Evolutionary conservation across 2,113 vertebrate species (phyloP).

Genomic region (Beaufortia kweichowensis): DNA sequence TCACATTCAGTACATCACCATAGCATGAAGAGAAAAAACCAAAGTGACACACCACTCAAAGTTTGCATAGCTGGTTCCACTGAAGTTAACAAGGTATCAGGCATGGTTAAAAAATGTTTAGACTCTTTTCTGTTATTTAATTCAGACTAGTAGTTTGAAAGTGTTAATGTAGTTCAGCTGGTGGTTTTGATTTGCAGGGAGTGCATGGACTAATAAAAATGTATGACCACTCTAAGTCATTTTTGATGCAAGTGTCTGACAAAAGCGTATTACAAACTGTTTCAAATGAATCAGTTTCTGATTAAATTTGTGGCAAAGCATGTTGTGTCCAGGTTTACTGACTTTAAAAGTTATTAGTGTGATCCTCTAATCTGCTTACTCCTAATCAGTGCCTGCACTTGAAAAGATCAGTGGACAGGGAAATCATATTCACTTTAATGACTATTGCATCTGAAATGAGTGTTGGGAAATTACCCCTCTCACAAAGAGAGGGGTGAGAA

Average conservation of each 20-base stretch:
- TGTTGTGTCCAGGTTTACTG: neutral
- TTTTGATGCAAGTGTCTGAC: too few relatives aligned
- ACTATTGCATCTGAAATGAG: constrained; percentile 37
- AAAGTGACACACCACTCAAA: constrained; percentile 35
- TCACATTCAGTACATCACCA: constrained; percentile 50
- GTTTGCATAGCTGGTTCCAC: constrained; percentile 69
- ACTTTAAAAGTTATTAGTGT: neutral
- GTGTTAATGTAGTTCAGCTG: too few relatives aligned
- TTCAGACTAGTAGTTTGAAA: too few relatives aligned
- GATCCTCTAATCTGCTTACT: constrained; percentile 30
- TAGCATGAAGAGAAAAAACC: neutral
- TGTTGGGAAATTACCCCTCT: constrained; percentile 28
- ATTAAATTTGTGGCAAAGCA: constrained; percentile 8
- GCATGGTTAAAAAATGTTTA: constrained; percentile 52
- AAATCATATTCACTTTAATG: constrained; percentile 45
- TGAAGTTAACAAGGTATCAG: constrained; percentile 64
- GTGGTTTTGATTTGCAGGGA: too few relatives aligned
- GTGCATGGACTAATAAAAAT: too few relatives aligned
- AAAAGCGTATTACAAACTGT: neutral
- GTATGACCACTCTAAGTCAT: too few relatives aligned
- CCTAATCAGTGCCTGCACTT: constrained; percentile 40
- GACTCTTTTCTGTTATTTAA: neutral
- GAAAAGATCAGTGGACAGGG: constrained; percentile 47
- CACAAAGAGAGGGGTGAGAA: constrained; percentile 8
- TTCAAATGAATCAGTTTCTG: neutral